Evolutionary conservation across 2,888 invertebrate genomes (phyloP).

Genomic region (Morinoia aosen): DNA sequence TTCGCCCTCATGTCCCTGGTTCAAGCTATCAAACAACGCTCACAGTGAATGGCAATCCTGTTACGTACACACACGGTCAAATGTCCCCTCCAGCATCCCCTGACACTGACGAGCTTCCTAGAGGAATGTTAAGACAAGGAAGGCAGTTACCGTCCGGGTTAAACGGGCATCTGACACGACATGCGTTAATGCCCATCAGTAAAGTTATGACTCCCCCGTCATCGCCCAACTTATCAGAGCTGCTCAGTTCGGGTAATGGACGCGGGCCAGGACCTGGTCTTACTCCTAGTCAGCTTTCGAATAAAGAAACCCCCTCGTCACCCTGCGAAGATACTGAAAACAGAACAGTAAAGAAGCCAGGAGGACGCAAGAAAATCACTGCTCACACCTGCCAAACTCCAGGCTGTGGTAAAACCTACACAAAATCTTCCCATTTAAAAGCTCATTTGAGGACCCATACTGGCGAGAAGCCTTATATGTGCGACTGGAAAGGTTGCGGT

Average conservation of each 20-base stretch:
- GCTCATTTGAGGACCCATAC: constrained; percentile 78
- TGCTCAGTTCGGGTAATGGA: constrained; percentile 55
- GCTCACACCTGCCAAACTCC: constrained; percentile 75
- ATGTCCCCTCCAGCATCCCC: constrained; percentile 68
- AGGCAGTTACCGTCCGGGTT: constrained; percentile 47
- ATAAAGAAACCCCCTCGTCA: constrained; percentile 43
- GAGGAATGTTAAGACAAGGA: constrained; percentile 53
- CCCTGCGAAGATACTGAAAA: constrained; percentile 57
- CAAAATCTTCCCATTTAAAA: constrained; percentile 77
- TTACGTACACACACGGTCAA: constrained; percentile 68
- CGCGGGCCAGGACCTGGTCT: constrained; percentile 51
- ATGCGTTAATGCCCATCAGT: constrained; percentile 60
- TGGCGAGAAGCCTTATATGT: constrained; percentile 79
- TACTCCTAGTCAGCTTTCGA: constrained; percentile 39
- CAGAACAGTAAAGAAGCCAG: constrained; percentile 59
- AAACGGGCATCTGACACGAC: constrained; percentile 51
- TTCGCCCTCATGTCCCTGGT: background rate
- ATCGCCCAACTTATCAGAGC: constrained; percentile 69
- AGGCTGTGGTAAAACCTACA: constrained; percentile 77
- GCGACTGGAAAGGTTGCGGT: constrained; percentile 77
- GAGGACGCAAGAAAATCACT: constrained; percentile 65
- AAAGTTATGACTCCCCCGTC: constrained; percentile 70
- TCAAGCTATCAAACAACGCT: constrained; percentile 26
- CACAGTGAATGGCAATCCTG: constrained; percentile 57
- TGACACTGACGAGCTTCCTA: constrained; percentile 65